Base-by-base conservation (phyloP, 2,888 invertebrate genomes). In the Acrobasis suavella region DNA sequence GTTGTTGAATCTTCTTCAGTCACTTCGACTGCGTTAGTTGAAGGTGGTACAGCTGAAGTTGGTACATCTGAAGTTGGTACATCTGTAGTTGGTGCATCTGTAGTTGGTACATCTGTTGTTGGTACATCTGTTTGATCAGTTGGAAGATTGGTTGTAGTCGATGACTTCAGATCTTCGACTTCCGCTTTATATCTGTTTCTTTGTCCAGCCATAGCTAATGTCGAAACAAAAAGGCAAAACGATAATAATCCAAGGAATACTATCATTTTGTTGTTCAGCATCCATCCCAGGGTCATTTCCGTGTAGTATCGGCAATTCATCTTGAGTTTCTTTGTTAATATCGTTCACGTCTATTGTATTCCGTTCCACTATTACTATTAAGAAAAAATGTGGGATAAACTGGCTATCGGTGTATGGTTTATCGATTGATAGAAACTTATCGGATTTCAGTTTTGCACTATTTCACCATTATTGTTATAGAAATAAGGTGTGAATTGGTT, bases 181-280 rank as follows among this genome's bases (percentile, higher is more conserved):
- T 84, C 79, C 16, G 32, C 56, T 14, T 62, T 63, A 1, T 82
- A 66, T n/a, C 77, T 68, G 39, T 85, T 87, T 50, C 75, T 87
- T 62, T 91, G 90, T 16, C 82, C 84, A 7, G 88, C 78, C 12
- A 91, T 56, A 0, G 79, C 81, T 63, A 86, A 73, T 0, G 88
- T 88, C 0, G 91, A 89, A 0, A 91, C 86, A 49, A 91, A 86
- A 7, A 90, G 69, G 59, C 78, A 83, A 63, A 91, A 91, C 0
- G 84, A 85, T 1, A 91, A 66, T 7, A 87, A 63, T 42, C 80
- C 74, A 1, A 91, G 73, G 1, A 91, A 73, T 5, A 91, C 89
- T 51, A 91, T 90, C 0, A 83, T 64, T 73, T 91, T 91, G 67
- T 91, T 91, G 50, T 89, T 84, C 51, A 86, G 50, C 76, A 84